Conservation (phyloP, 2,888 invertebrate genomes). For the Idaea straminata region DNA sequence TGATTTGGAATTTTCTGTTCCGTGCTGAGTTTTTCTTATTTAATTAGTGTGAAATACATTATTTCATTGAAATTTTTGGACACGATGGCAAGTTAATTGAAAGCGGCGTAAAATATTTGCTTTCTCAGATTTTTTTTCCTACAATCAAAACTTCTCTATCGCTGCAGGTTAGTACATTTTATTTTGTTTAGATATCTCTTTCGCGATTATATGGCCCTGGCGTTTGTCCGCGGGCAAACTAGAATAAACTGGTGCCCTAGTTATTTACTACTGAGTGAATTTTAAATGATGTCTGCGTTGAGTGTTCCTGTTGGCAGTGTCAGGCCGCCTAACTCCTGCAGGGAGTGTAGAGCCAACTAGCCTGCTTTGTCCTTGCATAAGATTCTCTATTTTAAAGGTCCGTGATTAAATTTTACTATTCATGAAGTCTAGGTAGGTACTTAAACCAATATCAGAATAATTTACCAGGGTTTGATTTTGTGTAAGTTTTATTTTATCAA, state of each 20-base stretch:
- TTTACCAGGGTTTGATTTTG: too few relatives aligned
- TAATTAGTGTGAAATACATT: neutral
- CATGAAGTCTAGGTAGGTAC: too few relatives aligned
- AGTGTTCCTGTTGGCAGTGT: too few relatives aligned
- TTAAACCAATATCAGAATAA: too few relatives aligned
- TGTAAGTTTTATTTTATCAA: too few relatives aligned
- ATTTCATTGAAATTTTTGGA: neutral
- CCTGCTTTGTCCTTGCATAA: too few relatives aligned
- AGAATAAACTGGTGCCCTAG: neutral
- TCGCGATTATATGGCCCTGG: neutral
- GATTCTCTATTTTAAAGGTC: too few relatives aligned
- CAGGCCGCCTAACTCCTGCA: too few relatives aligned
- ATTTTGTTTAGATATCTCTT: neutral
- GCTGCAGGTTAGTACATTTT: neutral
- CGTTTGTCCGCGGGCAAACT: neutral
- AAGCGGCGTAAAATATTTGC: neutral
- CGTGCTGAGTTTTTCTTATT: neutral
- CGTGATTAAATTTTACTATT: too few relatives aligned
- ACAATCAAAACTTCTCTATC: neutral
- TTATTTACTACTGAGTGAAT: neutral
- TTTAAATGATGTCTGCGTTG: neutral
- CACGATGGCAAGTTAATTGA: neutral
- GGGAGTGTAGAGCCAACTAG: too few relatives aligned
- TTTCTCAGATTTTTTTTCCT: neutral
- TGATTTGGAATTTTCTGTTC: neutral